phyloP scores from a whole-genome alignment of 2,113 vertebrate species.

The Noctilio leporinus region DNA sequence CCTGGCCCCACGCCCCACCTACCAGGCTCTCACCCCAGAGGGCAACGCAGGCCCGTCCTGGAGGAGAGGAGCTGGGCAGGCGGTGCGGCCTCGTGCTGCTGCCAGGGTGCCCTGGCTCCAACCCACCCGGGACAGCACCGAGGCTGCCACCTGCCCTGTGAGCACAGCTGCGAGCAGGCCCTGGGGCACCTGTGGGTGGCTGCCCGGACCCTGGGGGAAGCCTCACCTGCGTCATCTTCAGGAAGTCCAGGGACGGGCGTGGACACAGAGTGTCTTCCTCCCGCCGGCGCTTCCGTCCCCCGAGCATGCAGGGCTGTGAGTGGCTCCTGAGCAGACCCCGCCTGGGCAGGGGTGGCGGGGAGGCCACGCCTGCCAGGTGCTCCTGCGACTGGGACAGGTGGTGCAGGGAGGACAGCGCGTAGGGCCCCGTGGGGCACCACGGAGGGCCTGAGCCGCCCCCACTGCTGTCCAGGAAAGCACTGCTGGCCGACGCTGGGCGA shows the following conservation, averaged over 20 bases:
- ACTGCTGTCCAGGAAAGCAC: conserved; percentile 76
- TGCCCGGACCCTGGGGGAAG: neutral
- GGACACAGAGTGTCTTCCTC: conserved; percentile 81
- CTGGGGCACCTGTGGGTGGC: fast-evolving
- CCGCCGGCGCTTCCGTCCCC: conserved; percentile 79
- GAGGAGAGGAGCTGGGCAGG: neutral
- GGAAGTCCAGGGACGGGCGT: conserved; percentile 83
- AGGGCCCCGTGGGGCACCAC: conserved; percentile 69
- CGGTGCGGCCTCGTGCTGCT: neutral
- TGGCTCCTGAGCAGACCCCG: conserved; percentile 78
- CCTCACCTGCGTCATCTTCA: conserved; percentile 86
- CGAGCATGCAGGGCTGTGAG: conserved; percentile 83
- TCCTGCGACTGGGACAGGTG: conserved; percentile 84
- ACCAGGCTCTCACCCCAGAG: neutral
- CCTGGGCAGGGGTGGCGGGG: conserved; percentile 71
- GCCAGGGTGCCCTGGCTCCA: neutral
- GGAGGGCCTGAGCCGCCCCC: conserved; percentile 71
- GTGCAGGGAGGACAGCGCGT: conserved; percentile 74
- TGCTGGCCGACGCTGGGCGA: conserved; percentile 79
- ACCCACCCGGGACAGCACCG: neutral
- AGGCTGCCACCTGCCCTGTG: neutral
- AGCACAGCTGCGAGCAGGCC: neutral
- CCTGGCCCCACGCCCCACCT: neutral
- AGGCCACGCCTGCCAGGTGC: conserved; percentile 71
- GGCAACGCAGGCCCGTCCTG: too few relatives aligned